Conservation (phyloP, 2,113 vertebrate genomes). For the Oostethus manadensis region DNA sequence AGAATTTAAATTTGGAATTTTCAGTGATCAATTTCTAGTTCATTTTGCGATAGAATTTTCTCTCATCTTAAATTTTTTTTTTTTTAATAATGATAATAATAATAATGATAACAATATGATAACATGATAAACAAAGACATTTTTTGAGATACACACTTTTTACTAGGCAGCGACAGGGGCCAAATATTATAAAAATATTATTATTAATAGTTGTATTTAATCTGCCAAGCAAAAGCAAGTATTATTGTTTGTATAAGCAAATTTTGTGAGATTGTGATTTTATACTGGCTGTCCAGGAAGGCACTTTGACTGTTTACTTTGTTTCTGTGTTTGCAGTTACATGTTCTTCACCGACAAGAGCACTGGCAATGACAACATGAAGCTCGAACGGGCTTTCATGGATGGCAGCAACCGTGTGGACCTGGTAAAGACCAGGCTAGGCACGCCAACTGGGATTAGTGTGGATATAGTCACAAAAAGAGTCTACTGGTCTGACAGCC, state of each 20-base stretch:
- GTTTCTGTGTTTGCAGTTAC: constrained; percentile 54
- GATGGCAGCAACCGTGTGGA: constrained; percentile 67
- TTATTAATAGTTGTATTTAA: too few species aligned
- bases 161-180: too few species aligned
- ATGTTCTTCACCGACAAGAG: constrained; percentile 74
- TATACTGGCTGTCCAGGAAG: too few species aligned
- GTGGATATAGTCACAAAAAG: constrained; percentile 65
- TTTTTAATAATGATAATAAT: neutral
- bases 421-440: constrained; percentile 62
- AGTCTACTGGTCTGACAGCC: constrained; percentile 73
- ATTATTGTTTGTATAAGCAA: too few species aligned
- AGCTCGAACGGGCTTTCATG: constrained; percentile 72
- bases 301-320: neutral
- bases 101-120: too few species aligned
- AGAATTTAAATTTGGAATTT: neutral
- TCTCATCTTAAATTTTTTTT: too few species aligned
- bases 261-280: too few species aligned
- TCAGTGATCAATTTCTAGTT: neutral
- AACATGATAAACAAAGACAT: too few species aligned
- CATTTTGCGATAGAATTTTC: neutral
- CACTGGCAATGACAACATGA: constrained; percentile 34
- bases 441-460: constrained; percentile 63
- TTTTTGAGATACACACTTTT: too few species aligned
- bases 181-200: neutral
- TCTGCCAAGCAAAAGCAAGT: neutral